Conservation (phyloP, 2,797 vertebrate genomes). For the Bryconaethiops microstoma region DNA sequence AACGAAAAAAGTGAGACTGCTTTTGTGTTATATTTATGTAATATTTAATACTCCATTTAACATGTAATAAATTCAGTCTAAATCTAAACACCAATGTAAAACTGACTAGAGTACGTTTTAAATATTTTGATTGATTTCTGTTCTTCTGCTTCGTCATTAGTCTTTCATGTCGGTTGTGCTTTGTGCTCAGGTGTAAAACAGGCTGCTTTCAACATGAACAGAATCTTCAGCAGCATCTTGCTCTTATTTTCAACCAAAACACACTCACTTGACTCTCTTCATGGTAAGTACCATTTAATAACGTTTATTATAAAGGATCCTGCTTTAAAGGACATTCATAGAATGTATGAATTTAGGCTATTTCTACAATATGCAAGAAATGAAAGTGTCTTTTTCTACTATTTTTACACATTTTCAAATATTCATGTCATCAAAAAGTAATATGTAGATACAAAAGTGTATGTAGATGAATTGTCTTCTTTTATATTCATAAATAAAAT, state of each 20-base stretch:
- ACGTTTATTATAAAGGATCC: not conserved
- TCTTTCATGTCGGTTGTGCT: not conserved
- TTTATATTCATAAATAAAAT: too few species aligned
- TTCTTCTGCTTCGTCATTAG: not conserved
- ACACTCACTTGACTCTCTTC: not conserved
- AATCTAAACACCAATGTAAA: not conserved
- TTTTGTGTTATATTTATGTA: too few species aligned
- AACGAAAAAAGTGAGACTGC: too few species aligned
- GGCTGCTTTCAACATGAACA: slow-evolving; percentile 16
- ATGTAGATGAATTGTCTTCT: too few species aligned
- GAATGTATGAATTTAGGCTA: too few species aligned
- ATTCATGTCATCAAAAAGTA: too few species aligned
- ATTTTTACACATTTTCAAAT: too few species aligned
- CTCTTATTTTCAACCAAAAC: not conserved
- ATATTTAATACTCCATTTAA: too few species aligned
- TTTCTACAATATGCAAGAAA: too few species aligned
- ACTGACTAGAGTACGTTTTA: not conserved
- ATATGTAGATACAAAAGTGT: too few species aligned
- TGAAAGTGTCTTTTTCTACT: too few species aligned
- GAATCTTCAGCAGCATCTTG: slow-evolving; percentile 7
- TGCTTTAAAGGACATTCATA: not conserved
- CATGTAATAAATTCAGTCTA: not conserved
- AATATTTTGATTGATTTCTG: not conserved
- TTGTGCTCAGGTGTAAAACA: not conserved
- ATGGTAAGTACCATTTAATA: slow-evolving; percentile 16